phyloP scores from a whole-genome alignment of 1,140 invertebrate genomes.

The Drosophila mojavensis region DNA sequence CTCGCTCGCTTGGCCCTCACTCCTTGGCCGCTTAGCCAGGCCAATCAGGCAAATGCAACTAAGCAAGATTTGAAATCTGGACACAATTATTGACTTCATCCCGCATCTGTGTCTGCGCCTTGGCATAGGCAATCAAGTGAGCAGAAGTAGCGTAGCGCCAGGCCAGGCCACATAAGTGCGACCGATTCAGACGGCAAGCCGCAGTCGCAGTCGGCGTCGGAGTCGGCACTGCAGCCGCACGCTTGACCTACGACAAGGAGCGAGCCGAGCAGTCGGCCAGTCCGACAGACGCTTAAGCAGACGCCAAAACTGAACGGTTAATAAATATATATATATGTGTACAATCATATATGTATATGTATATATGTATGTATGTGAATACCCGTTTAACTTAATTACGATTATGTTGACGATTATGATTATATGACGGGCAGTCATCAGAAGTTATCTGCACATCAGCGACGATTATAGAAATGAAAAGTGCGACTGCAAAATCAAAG shows the following conservation, averaged over 20 bases:
- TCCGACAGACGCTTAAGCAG: conserved; percentile 12
- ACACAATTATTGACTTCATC: conserved; percentile 27
- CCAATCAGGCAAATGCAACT: background rate
- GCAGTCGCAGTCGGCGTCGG: background rate
- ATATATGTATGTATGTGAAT: background rate
- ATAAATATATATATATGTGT: background rate
- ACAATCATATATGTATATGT: background rate
- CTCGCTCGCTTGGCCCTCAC: background rate
- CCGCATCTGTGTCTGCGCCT: conserved; percentile 29
- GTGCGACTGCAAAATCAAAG: conserved; percentile 48
- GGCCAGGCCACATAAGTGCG: conserved; percentile 25
- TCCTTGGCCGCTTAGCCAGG: background rate
- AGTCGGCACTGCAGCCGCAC: conserved; percentile 21
- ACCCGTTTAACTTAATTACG: conserved; percentile 70
- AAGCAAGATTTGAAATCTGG: conserved; percentile 29
- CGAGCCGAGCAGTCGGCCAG: background rate
- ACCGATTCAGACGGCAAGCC: conserved; percentile 35
- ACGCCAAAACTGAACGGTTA: conserved; percentile 47
- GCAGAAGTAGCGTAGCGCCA: conserved; percentile 40
- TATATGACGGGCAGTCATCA: conserved; percentile 19
- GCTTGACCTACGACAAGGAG: conserved; percentile 66
- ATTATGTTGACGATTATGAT: conserved; percentile 59
- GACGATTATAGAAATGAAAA: conserved; percentile 61
- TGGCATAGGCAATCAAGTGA: conserved; percentile 33
- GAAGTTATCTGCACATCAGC: conserved; percentile 14